Evolutionary conservation across 2,888 invertebrate genomes (phyloP).

Genomic region (Graphium colonna): DNA sequence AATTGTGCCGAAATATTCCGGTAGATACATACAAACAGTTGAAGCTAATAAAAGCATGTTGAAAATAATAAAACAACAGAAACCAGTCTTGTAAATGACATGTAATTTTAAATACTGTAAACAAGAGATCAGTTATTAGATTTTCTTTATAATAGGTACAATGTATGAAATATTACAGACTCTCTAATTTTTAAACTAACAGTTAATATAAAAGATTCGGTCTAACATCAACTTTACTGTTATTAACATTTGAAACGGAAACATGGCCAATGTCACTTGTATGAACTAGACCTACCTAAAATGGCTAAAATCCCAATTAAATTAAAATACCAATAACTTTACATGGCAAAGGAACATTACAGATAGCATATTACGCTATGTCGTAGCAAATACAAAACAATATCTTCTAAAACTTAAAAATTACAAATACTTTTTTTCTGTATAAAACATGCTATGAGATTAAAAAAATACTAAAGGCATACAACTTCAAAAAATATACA

Average conservation of each 20-base stretch:
- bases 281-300: constrained; percentile 31
- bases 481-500: constrained; percentile 55
- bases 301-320: constrained; percentile 29
- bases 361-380: constrained; percentile 43
- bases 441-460: constrained; percentile 42
- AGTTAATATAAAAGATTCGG: constrained; percentile 21
- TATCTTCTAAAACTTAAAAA: constrained; percentile 32
- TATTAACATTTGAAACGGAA: constrained; percentile 15
- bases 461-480: constrained; percentile 40
- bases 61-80: constrained; percentile 81
- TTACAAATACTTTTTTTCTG: constrained; percentile 38
- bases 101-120: constrained; percentile 79
- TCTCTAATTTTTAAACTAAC: constrained; percentile 30
- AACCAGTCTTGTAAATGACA: constrained; percentile 76
- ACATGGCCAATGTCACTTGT: constrained; percentile 11
- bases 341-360: constrained; percentile 42
- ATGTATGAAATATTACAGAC: constrained; percentile 35
- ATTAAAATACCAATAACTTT: constrained; percentile 26
- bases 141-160: constrained; percentile 54
- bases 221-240: constrained; percentile 20
- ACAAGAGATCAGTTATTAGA: constrained; percentile 73
- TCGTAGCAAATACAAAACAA: constrained; percentile 32
- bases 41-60: too few relatives aligned
- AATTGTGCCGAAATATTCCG: too few relatives aligned
- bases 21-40: too few relatives aligned